phyloP scores from a whole-genome alignment of 2,113 vertebrate genomes.

The Regulus satrapa region DNA sequence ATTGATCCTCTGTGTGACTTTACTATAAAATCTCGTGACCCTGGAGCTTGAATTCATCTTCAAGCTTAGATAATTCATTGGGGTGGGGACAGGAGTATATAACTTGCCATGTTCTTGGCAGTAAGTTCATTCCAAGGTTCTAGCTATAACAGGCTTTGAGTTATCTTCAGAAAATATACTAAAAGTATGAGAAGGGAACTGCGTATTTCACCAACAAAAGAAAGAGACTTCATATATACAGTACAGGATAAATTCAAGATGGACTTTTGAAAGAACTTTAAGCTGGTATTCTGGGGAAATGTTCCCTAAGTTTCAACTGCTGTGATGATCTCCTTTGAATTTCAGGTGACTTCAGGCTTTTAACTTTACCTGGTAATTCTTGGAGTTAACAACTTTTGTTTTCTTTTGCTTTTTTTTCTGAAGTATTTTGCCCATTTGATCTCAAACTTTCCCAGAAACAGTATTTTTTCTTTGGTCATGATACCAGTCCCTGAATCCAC shows the following conservation, averaged over 20 bases:
- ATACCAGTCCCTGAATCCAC: background rate
- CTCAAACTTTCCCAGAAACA: background rate
- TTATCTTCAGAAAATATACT: background rate
- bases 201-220: background rate
- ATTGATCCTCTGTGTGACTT: background rate
- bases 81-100: rapidly evolving
- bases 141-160: background rate
- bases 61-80: background rate
- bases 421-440: background rate
- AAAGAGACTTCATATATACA: background rate
- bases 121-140: background rate
- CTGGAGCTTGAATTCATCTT: background rate
- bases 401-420: background rate
- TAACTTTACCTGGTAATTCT: background rate
- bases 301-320: background rate
- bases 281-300: background rate
- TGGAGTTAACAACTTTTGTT: background rate
- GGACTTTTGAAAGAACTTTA: background rate
- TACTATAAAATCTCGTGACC: background rate
- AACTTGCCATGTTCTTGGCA: background rate
- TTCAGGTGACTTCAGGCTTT: background rate
- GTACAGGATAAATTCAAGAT: background rate
- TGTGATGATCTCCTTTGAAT: background rate
- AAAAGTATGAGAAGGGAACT: background rate
- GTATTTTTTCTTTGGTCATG: background rate